phyloP scores from a whole-genome alignment of 2,797 vertebrate species.

The Epinephelus coioides region DNA sequence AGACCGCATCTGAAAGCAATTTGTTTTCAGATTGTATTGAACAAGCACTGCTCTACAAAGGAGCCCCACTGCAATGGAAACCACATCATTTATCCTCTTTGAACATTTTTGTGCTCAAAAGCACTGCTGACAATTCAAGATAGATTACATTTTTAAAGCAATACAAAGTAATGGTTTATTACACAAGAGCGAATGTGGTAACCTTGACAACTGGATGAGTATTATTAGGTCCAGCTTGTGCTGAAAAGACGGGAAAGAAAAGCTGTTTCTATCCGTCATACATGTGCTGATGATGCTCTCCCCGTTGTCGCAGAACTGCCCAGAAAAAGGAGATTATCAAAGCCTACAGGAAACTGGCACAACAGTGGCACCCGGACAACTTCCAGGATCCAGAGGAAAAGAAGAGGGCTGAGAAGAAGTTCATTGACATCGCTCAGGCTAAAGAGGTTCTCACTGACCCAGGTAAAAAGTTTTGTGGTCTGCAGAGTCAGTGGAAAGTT shows the following conservation, averaged over 20 bases:
- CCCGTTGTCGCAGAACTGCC: conserved; percentile 87
- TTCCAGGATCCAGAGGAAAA: conserved; percentile 96
- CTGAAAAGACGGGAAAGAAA: conserved; percentile 1
- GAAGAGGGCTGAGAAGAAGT: conserved; percentile 97
- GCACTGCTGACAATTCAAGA: conserved; percentile 5
- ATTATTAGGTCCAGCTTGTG: conserved; percentile 20
- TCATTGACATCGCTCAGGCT: conserved; percentile 98
- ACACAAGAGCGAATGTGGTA: conserved; percentile 4
- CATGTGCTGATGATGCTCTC: conserved; percentile 36
- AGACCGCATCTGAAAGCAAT: neutral
- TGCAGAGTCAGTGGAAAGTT: conserved; percentile 15
- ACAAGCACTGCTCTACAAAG: neutral
- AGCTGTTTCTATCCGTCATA: neutral
- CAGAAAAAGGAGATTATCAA: conserved; percentile 98
- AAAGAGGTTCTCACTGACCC: conserved; percentile 98
- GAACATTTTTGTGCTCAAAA: conserved; percentile 15
- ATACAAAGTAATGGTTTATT: conserved; percentile 11
- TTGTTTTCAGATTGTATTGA: conserved; percentile 10
- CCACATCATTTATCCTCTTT: conserved; percentile 3
- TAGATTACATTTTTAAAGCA: conserved; percentile 13
- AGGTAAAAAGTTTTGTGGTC: conserved; percentile 81
- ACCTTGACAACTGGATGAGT: neutral
- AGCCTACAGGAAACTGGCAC: conserved; percentile 96
- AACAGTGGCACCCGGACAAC: conserved; percentile 99
- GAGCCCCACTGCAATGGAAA: neutral